Conservation (phyloP, 2,888 invertebrate species). For the Thysanoteuthis rhombus region DNA sequence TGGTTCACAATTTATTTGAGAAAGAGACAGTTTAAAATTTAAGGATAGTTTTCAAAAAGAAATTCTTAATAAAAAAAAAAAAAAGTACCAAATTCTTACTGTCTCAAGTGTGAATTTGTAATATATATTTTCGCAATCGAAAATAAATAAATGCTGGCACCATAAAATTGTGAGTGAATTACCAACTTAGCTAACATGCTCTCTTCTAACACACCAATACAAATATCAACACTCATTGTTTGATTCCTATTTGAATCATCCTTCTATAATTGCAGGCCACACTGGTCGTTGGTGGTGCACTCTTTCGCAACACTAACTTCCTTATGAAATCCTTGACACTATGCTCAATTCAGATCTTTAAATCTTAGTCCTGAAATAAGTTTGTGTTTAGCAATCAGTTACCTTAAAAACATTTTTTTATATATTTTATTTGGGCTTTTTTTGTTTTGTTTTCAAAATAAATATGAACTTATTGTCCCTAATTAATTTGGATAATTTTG, state of each 20-base stretch:
- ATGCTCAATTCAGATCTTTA: not conserved
- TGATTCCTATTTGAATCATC: not conserved
- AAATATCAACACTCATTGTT: not conserved
- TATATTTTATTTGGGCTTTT: not conserved
- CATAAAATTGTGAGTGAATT: conserved; percentile 31
- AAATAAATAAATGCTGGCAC: conserved; percentile 22
- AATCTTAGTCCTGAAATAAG: not conserved
- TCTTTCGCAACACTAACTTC: not conserved
- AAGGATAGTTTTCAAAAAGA: not conserved
- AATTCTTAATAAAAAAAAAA: not conserved
- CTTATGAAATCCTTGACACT: not conserved
- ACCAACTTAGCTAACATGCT: conserved; percentile 29
- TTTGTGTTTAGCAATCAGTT: not conserved
- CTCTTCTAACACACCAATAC: not conserved
- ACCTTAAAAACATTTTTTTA: not conserved
- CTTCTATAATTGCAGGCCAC: not conserved
- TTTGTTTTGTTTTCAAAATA: not conserved
- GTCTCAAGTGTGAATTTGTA: not conserved
- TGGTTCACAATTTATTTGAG: not conserved
- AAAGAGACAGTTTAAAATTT: not conserved
- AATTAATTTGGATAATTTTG: not conserved
- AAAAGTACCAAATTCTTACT: not conserved
- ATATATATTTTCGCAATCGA: not conserved
- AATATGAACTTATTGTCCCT: not conserved
- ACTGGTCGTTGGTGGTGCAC: not conserved